phyloP scores from a whole-genome alignment of 2,797 vertebrate species.

The Danio choprae region DNA sequence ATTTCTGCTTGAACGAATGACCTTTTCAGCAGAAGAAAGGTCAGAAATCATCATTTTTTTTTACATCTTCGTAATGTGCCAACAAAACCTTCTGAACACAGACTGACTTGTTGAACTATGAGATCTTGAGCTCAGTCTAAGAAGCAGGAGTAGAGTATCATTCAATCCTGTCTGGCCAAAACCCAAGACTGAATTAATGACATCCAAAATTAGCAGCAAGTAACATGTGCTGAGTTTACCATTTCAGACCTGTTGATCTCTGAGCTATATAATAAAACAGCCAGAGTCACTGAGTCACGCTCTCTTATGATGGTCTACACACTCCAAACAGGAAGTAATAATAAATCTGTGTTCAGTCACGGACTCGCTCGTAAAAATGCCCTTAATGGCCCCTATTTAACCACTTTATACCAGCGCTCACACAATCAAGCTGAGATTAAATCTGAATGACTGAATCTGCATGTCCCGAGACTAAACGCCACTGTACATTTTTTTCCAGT shows the following conservation, averaged over 20 bases:
- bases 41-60: neutral
- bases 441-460: slow-evolving; percentile 15
- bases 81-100: neutral
- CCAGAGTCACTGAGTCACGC: slow-evolving; percentile 19
- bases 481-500: neutral
- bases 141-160: neutral
- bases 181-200: slow-evolving; percentile 15
- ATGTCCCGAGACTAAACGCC: neutral
- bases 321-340: neutral
- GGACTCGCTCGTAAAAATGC: neutral
- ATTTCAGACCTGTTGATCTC: slow-evolving; percentile 38
- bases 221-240: slow-evolving; percentile 10
- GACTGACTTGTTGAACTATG: no score
- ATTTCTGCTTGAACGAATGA: slow-evolving; percentile 3
- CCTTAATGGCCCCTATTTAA: slow-evolving; percentile 7
- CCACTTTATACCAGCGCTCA: neutral
- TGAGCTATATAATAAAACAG: slow-evolving; percentile 18
- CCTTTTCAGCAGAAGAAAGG: neutral
- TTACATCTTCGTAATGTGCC: neutral
- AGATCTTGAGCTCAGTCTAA: neutral
- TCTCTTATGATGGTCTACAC: slow-evolving; percentile 8
- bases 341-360: neutral
- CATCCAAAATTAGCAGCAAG: slow-evolving; percentile 23
- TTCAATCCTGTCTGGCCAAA: slow-evolving; percentile 3
- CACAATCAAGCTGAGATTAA: slow-evolving; percentile 1